Evolutionary conservation across 1,140 invertebrate species (phyloP).

Genomic region (Drosophila teissieri): DNA sequence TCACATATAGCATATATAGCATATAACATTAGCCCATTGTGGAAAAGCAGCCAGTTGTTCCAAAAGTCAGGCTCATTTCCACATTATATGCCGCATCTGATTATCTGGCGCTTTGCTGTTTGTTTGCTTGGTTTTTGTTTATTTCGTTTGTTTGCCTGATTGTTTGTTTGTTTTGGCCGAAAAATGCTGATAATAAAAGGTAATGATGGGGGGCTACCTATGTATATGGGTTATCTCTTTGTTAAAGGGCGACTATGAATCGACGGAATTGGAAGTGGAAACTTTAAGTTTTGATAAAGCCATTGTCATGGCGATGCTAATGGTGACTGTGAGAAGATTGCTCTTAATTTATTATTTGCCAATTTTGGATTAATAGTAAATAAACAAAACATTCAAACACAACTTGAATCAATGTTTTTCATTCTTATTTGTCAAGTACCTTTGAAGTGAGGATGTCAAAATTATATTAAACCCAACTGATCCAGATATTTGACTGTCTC

Average conservation of each 20-base stretch:
- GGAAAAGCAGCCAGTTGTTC: not conserved
- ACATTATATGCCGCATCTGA: conserved; percentile 81
- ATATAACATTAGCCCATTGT: conserved; percentile 3
- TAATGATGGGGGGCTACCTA: conserved; percentile 61
- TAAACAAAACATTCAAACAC: too few species aligned
- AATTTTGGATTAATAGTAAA: not conserved
- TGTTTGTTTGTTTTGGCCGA: conserved; percentile 68
- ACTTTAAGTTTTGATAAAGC: conserved; percentile 39
- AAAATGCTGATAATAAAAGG: conserved; percentile 61
- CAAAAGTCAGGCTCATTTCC: conserved; percentile 66
- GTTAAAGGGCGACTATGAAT: conserved; percentile 16
- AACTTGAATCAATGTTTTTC: too few species aligned
- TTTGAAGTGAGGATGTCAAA: too few species aligned
- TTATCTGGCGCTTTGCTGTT: conserved; percentile 64
- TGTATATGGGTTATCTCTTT: conserved; percentile 30
- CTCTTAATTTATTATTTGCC: too few species aligned
- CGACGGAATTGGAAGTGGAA: conserved; percentile 23
- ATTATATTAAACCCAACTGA: too few species aligned
- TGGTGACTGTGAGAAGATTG: not conserved
- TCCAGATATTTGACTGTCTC: too few species aligned
- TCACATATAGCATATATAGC: not conserved
- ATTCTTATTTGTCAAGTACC: too few species aligned
- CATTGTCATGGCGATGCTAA: conserved; percentile 8
- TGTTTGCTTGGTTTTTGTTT: conserved; percentile 64
- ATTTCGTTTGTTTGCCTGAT: conserved; percentile 47